Conservation (phyloP, 2,888 invertebrate species). For the Acholoe squamosa region DNA sequence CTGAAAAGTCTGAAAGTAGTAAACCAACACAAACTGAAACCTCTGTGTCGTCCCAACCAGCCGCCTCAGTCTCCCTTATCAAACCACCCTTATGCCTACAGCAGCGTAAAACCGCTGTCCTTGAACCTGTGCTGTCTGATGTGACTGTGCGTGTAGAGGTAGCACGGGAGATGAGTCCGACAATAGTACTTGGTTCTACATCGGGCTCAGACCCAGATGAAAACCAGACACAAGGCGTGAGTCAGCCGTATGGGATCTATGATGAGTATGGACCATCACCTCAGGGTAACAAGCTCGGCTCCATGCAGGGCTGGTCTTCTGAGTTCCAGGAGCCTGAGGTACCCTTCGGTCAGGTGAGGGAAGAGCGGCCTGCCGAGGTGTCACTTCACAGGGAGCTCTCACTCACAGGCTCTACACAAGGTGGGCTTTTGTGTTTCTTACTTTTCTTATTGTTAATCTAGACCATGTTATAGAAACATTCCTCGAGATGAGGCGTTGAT, state of each 20-base stretch:
- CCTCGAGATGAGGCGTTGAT: too few relatives aligned
- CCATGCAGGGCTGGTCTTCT: constrained; percentile 66
- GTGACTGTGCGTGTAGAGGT: constrained; percentile 60
- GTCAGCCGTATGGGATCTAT: constrained; percentile 19
- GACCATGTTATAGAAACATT: too few relatives aligned
- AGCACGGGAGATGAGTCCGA: constrained; percentile 31
- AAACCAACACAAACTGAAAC: not conserved
- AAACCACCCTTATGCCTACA: not conserved
- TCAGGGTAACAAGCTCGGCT: constrained; percentile 62
- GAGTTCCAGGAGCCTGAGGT: constrained; percentile 63
- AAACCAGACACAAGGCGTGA: not conserved
- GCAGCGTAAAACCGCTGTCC: not conserved
- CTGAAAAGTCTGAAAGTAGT: not conserved
- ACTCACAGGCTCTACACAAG: constrained; percentile 32
- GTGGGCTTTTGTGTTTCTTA: not conserved
- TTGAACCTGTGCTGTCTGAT: constrained; percentile 49
- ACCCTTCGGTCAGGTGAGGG: not conserved
- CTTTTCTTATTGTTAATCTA: too few relatives aligned
- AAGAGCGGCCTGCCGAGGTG: not conserved
- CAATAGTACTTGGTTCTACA: not conserved
- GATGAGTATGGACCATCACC: constrained; percentile 45
- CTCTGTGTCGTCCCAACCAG: not conserved
- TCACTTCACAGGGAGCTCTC: not conserved
- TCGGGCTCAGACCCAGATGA: not conserved
- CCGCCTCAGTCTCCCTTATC: not conserved